Base-by-base conservation (phyloP, 2,113 vertebrate genomes). In the Chrysemys picta region DNA sequence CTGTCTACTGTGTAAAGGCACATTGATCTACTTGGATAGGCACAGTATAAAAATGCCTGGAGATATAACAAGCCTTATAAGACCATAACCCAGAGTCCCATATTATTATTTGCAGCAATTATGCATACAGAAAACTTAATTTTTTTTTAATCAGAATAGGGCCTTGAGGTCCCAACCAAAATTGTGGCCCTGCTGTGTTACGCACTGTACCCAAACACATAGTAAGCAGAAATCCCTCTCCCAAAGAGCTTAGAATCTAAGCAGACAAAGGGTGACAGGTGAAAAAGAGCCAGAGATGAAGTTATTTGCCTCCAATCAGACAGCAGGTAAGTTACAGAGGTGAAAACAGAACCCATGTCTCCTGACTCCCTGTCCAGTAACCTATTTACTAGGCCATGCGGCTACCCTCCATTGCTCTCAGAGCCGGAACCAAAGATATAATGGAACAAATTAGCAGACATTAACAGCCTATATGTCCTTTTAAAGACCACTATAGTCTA, bases 351-450 rank as follows among this genome's bases (percentile, higher is more conserved):
- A 96, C 76, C 38, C 80, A 65, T 72, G 91, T 87, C 50, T 96
- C 87, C 83, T 95, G 93, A 93, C 85, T 94, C 92, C 87, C 59
- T 84, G 91, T 91, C 94, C 92, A 1, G 0, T 3, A 3, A 93
- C 95, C 95, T 95, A 95, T 95, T 96, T 91, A 95, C 83, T 50
- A 92, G 85, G 75, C 29, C 49, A 31, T 62, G 27, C 6, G 12
- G 12, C 57, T 29, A 5, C 5, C 57, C 27, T 62, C 57, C 12
- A 50, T 6, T 49, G 80, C 62, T 96, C 8, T 4, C 59, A 93
- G 82, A 94, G 88, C 27, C 22, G 65, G n/a, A 72, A 38, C 21
- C 65, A 72, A 72, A 69, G 17, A 38, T 38, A 38, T n/a, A 69
- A 21, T 38, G 35, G 35, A n/a, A 72, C n/a, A 72, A 21, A 72